Evolutionary conservation across 2,888 invertebrate species (phyloP), one percentile per base, ranked within the genome.

Genomic region (Drosophila mimica): DNA sequence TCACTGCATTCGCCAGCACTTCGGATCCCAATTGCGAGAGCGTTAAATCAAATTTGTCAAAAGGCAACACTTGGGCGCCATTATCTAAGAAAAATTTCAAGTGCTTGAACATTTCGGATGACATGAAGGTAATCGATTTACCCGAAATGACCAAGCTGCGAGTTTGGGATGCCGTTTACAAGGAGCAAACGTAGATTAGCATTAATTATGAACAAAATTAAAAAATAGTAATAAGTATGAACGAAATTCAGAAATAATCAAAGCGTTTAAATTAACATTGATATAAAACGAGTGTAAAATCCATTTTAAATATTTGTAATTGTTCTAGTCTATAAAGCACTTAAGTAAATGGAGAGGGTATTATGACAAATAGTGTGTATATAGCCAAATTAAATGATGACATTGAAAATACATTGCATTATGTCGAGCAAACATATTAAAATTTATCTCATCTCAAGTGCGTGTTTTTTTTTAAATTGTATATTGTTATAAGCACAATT

Each of bases 11-110:
- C 67, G 93, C 93, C 13, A 61, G 54, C 28, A 88, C 80, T 7
- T 87, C 91, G 17, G 82, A 92, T 85, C 93, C 93, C 7, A 92
- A 92, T 70, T 88, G 91, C 61, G 25, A 53, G 20, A 70, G 74
- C 34, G 60, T 79, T 4, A 30, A 20, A 33, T 33, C 49, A 2
- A 52, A 67, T 33, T 43, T 79, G 20, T 52, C 30, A 28, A 70
- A 57, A 46, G 58, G 72, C 33, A 63, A 56, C 13, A 34, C 60
- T 34, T 90, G 91, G 84, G 25, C 60, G 48, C 83, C 90, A 0
- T 13, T 91, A 33, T 30, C 69, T 7, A 82, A 76, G 51, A 74
- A 76, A 25, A 79, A 56, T 2, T 46, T 91, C 0, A 85, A 86
- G 38, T 92, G 92, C 61, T 46, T 91, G 0, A 93, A 93, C 69